These are phyloP conservation scores for Thalassophryne amazonica DNA, from an alignment of 2,797 vertebrate genomes.

Conservation along the genomic window DNA sequence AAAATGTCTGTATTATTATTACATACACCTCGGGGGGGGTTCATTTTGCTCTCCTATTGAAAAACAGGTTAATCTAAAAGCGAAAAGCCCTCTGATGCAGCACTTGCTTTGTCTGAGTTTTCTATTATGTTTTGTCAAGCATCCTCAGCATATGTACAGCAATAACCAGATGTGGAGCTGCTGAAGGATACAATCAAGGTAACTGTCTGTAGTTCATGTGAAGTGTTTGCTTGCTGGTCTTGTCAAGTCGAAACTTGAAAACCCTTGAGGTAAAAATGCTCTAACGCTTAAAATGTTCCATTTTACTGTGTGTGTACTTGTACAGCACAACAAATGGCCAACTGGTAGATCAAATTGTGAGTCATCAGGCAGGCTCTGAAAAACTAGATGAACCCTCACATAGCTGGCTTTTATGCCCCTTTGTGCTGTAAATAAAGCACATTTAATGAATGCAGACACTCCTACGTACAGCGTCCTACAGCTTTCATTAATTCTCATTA, in stretches of 20 bases:
- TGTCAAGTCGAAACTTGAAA: slow-evolving; percentile 39
- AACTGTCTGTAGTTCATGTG: slow-evolving; percentile 32
- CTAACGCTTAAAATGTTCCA: not conserved
- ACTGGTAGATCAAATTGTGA: too few relatives aligned
- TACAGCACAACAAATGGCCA: not conserved
- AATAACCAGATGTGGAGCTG: slow-evolving; percentile 13
- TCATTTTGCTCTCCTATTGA: slow-evolving; percentile 18
- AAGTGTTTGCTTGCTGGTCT: slow-evolving; percentile 9
- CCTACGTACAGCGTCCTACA: too few relatives aligned
- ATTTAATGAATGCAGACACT: too few relatives aligned
- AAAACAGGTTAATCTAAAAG: slow-evolving; percentile 22
- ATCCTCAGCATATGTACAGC: slow-evolving; percentile 3
- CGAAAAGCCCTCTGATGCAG: not conserved
- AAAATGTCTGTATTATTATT: slow-evolving; percentile 34
- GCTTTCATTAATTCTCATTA: too few relatives aligned
- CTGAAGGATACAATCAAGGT: slow-evolving; percentile 16
- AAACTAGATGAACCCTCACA: too few relatives aligned
- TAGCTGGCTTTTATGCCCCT: too few relatives aligned
- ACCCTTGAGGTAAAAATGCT: slow-evolving; percentile 17
- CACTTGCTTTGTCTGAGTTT: not conserved
- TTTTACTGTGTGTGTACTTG: too few relatives aligned
- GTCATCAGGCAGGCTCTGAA: too few relatives aligned
- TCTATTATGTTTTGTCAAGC: not conserved
- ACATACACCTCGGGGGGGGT: not conserved
- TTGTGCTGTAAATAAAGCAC: too few relatives aligned